Base-by-base conservation (phyloP, 2,113 vertebrate genomes). In the Cynocephalus volans region DNA sequence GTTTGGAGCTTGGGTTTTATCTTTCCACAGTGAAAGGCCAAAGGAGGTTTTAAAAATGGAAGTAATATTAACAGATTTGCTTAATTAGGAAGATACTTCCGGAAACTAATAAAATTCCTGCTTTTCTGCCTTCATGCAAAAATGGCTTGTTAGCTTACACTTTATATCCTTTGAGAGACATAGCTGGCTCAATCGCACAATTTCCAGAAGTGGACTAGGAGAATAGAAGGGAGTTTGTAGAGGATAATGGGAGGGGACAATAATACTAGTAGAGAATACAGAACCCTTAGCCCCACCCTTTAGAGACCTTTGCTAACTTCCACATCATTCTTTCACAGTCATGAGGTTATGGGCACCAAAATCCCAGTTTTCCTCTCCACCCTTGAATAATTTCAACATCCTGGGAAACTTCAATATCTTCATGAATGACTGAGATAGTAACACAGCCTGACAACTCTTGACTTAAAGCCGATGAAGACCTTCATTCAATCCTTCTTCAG, bases 271-370 rank as follows among this genome's bases (percentile, higher is more conserved):
- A 33, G 31, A 69, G 18, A 56, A 65, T 13, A 41, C 41, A 41
- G 41, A 41, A 41, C 0, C 4, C 0, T n/a, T 19, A 77, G 7
- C 19, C 24, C 31, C 8, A 12, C 2, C 12, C 48, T n/a, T 41
- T 88, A 31, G 33, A 64, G 8, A 58, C 3, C 8, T 76, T 6
- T 90, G 15, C 50, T 77, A 77, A 41, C 28, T 65, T 92, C 7
- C 5, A 17, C n/a, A 50, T 90, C 1, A 14, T 2, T 41, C 1
- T 75, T 60, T 69, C 13, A 36, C 45, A 73, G 72, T 31, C 52
- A 52, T 62, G 72, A 90, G 12, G 28, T 13, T 81, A 70, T 4
- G 23, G 13, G 9, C 17, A 88, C n/a, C 8, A 52, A 28, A 36
- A 45, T 72, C 17, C 19, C 54, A 26, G 5, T 24, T 19, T 79